These are phyloP conservation scores for Drosophila kikkawai DNA, from an alignment of 1,140 invertebrate genomes.

Conservation along the genomic window DNA sequence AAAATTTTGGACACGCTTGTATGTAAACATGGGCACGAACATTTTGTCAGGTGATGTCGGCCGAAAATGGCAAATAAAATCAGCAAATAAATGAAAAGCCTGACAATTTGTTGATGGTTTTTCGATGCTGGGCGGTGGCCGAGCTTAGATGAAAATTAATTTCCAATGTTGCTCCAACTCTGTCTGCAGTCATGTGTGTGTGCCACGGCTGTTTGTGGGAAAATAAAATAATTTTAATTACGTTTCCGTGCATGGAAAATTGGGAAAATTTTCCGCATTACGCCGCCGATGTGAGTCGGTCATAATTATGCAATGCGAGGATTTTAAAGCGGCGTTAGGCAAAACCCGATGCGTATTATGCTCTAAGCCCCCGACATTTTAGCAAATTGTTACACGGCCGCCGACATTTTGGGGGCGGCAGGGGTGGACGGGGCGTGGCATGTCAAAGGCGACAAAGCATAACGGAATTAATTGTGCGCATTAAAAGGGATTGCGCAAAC, in stretches of 20 bases:
- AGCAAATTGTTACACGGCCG: constrained; percentile 55
- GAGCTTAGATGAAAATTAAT: constrained; percentile 69
- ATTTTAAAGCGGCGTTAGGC: constrained; percentile 38
- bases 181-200: constrained; percentile 31
- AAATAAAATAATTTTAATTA: constrained; percentile 70
- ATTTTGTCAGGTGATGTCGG: constrained; percentile 36
- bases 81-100: constrained; percentile 65
- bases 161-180: constrained; percentile 56
- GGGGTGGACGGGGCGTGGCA: constrained; percentile 18
- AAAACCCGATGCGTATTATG: constrained; percentile 43
- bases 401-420: background rate
- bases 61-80: constrained; percentile 63
- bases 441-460: constrained; percentile 78
- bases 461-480: constrained; percentile 76
- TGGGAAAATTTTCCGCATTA: constrained; percentile 45
- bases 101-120: constrained; percentile 78
- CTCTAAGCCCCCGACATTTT: constrained; percentile 65
- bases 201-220: constrained; percentile 15
- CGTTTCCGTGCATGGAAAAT: constrained; percentile 58
- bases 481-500: constrained; percentile 69
- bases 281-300: constrained; percentile 36
- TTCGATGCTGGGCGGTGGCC: constrained; percentile 33
- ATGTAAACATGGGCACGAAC: constrained; percentile 61
- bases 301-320: constrained; percentile 71
- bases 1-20: constrained; percentile 15